Evolutionary conservation across 2,797 vertebrate species (phyloP).

Genomic region (Falco berigora): DNA sequence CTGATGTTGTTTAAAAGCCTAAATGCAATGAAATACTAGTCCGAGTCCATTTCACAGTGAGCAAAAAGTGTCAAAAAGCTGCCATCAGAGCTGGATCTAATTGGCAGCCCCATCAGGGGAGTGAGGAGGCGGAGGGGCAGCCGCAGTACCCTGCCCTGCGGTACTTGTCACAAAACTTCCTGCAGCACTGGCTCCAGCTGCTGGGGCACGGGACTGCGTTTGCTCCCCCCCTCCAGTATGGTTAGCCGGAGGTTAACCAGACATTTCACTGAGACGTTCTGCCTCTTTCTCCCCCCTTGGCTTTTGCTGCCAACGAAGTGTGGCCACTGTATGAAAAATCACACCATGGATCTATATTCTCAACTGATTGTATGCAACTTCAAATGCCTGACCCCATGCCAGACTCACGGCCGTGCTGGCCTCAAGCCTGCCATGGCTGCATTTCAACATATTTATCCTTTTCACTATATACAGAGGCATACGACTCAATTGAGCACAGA

Average conservation of each 20-base stretch:
- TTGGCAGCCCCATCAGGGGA: constrained; percentile 29
- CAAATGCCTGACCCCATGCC: neutral
- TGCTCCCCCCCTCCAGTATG: neutral
- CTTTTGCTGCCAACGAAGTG: neutral
- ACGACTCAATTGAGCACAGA: neutral
- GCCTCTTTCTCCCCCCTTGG: neutral
- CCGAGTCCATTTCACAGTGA: constrained; percentile 23
- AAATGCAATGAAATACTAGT: constrained; percentile 38
- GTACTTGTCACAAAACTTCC: constrained; percentile 31
- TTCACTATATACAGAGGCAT: neutral
- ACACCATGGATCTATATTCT: neutral
- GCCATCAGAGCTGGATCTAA: constrained; percentile 33
- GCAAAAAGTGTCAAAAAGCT: constrained; percentile 44
- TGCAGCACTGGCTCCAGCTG: constrained; percentile 8
- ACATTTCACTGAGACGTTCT: neutral
- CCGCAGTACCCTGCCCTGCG: neutral
- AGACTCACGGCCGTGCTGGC: neutral
- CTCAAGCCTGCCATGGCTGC: neutral
- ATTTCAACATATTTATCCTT: neutral
- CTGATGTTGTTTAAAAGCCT: constrained; percentile 45
- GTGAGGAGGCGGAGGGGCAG: neutral
- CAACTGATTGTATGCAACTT: neutral
- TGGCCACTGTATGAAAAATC: neutral
- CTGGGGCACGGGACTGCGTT: neutral
- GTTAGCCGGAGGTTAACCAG: neutral